phyloP scores from a whole-genome alignment of 2,113 vertebrate species.

The Bettongia penicillata region DNA sequence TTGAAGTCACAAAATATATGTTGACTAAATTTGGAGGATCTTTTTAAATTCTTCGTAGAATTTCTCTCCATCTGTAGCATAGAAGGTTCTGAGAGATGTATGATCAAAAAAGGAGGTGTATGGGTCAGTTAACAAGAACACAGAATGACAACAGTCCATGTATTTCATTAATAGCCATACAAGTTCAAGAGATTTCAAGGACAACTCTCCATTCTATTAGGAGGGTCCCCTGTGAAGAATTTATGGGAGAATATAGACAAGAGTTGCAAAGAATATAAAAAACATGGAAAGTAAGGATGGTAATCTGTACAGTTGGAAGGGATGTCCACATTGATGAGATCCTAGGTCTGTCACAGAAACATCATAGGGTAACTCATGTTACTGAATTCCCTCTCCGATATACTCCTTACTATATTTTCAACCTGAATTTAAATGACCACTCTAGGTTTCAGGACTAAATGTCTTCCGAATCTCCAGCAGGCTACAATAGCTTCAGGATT shows the following conservation, averaged over 20 bases:
- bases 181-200: neutral
- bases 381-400: neutral
- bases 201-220: neutral
- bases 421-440: slow-evolving; percentile 34
- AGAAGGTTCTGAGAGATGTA: neutral
- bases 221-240: neutral
- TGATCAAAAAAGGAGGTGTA: neutral
- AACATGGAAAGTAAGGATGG: neutral
- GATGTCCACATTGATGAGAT: too few species aligned
- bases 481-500: neutral
- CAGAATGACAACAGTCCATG: neutral
- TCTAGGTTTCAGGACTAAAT: slow-evolving; percentile 36
- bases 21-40: neutral
- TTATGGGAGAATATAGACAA: neutral
- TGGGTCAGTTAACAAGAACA: neutral
- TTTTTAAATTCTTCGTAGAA: neutral
- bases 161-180: neutral
- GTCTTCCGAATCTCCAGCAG: slow-evolving; percentile 35
- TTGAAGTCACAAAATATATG: neutral
- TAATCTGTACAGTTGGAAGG: neutral
- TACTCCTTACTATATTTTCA: neutral
- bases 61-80: neutral
- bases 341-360: neutral
- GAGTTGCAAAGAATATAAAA: neutral
- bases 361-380: neutral